A percentile compares a stretch with the other conserved stretches of the same genome.
These are phyloP conservation scores for Percopsis omiscomaycus DNA, from an alignment of 2,797 vertebrate genomes.

Conservation along the genomic window DNA sequence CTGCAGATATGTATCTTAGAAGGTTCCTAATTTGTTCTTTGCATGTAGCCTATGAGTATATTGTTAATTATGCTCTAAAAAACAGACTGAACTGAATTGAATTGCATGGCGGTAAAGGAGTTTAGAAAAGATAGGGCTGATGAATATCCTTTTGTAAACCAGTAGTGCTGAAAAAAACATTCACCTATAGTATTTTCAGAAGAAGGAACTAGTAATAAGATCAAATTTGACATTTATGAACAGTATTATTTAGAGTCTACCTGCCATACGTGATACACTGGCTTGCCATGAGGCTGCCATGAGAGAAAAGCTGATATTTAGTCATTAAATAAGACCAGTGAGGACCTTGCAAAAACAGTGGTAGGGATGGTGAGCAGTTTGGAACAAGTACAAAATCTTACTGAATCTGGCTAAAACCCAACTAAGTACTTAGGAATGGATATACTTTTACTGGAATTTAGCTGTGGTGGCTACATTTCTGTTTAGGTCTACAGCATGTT, in stretches of 20 bases:
- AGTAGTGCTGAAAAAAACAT: neutral
- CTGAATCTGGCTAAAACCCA: constrained; percentile 7
- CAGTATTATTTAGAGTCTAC: neutral
- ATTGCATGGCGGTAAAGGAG: neutral
- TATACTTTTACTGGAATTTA: neutral
- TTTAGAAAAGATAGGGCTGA: neutral
- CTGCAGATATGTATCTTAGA: neutral
- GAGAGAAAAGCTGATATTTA: too few relatives aligned
- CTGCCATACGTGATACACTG: neutral
- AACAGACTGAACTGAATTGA: constrained; percentile 14
- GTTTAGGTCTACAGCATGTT: neutral
- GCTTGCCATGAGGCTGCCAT: neutral
- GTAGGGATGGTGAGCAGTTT: neutral
- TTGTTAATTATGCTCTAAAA: constrained; percentile 8
- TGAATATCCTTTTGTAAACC: neutral
- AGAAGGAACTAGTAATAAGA: too few relatives aligned
- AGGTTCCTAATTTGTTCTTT: constrained; percentile 8
- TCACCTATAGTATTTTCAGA: neutral
- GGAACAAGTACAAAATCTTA: neutral
- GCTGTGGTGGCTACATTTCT: neutral
- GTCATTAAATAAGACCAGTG: too few relatives aligned
- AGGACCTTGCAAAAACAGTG: too few relatives aligned
- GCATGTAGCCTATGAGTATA: constrained; percentile 16
- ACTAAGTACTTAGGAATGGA: neutral
- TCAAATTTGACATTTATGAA: neutral